Percentiles rank a stretch among this genome's conserved stretches.
phyloP scores from a whole-genome alignment of 2,888 invertebrate genomes.

The Hypselothyrea guttata region DNA sequence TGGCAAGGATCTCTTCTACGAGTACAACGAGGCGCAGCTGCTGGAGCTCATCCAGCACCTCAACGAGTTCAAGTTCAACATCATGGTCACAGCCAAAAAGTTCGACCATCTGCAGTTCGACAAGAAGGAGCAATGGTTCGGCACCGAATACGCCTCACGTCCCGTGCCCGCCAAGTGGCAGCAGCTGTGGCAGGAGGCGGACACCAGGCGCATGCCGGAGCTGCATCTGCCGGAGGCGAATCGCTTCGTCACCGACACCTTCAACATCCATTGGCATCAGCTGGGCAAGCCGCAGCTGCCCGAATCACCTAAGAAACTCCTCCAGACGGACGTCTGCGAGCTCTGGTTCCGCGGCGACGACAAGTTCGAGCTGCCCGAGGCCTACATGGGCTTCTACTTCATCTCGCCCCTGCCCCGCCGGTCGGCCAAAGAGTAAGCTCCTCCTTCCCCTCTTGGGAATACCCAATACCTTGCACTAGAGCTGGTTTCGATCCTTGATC shows the following conservation, averaged over 20 bases:
- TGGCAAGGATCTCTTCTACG: constrained; percentile 88
- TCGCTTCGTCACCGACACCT: constrained; percentile 88
- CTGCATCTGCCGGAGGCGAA: constrained; percentile 89
- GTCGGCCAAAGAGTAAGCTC: constrained; percentile 86
- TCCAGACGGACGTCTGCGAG: constrained; percentile 84
- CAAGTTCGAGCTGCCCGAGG: constrained; percentile 91
- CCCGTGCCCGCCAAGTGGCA: constrained; percentile 86
- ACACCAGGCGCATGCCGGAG: constrained; percentile 83
- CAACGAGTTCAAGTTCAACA: constrained; percentile 79
- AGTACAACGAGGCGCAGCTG: constrained; percentile 87
- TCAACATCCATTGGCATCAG: constrained; percentile 82
- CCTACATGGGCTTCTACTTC: constrained; percentile 88
- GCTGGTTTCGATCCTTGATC: too few species aligned
- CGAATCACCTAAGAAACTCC: constrained; percentile 85
- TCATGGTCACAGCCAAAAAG: constrained; percentile 80
- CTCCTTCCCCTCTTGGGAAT: too few species aligned
- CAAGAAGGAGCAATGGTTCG: constrained; percentile 91
- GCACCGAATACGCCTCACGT: constrained; percentile 88
- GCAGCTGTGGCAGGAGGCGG: constrained; percentile 85
- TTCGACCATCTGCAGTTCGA: constrained; percentile 83
- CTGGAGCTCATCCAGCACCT: constrained; percentile 67
- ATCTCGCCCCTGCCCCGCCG: constrained; percentile 86
- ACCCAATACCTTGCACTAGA: too few species aligned
- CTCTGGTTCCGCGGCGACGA: constrained; percentile 93
- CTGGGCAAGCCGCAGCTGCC: constrained; percentile 69